Evolutionary conservation across 2,888 invertebrate genomes (phyloP).

Genomic region (Phaedon cochleariae): DNA sequence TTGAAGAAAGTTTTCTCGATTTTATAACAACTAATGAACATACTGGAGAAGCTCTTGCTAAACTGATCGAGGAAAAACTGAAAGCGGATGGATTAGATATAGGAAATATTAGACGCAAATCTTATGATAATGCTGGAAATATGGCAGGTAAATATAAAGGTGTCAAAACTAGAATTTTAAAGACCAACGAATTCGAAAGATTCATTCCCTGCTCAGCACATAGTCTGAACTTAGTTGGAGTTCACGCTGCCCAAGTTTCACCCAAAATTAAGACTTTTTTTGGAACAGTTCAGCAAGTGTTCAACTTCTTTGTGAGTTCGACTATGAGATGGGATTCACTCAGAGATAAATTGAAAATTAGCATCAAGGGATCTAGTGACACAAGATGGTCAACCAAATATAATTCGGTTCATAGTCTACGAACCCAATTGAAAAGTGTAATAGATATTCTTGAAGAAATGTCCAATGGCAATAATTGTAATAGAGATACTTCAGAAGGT

Average conservation of each 20-base stretch:
- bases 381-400: too few species aligned
- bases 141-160: slow-evolving; percentile 20
- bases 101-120: background rate
- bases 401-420: too few species aligned
- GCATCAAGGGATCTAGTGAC: background rate
- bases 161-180: background rate
- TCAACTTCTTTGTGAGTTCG: background rate
- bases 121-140: slow-evolving; percentile 15
- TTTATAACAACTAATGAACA: too few species aligned
- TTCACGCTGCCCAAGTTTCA: background rate
- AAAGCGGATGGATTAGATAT: slow-evolving; percentile 3
- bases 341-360: background rate
- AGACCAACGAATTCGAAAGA: background rate
- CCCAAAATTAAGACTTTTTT: background rate
- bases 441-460: too few species aligned
- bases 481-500: too few species aligned
- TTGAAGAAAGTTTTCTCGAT: too few species aligned
- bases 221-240: background rate
- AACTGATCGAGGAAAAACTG: too few species aligned
- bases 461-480: too few species aligned
- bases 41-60: too few species aligned
- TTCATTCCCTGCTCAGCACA: background rate
- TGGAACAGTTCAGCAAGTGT: background rate
- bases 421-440: too few species aligned
- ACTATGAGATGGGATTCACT: background rate